These are phyloP conservation scores for Oryzias dopingdopingensis DNA, from an alignment of 2,797 vertebrate species.

Conservation along the genomic window DNA sequence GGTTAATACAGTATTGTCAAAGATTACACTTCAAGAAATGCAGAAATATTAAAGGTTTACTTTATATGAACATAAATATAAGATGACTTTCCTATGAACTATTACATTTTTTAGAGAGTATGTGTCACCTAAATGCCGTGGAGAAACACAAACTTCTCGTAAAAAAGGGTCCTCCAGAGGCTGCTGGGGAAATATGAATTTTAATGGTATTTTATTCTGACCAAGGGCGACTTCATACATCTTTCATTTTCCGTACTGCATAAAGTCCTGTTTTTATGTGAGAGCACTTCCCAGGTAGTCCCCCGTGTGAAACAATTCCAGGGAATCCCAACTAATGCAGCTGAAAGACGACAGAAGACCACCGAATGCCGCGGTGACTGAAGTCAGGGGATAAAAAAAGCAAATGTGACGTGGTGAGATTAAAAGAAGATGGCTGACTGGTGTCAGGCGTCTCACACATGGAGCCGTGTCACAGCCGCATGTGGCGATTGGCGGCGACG, in stretches of 20 bases:
- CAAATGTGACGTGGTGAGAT: conserved; percentile 45
- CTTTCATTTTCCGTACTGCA: conserved; percentile 57
- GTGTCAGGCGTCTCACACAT: conserved; percentile 38
- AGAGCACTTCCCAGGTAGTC: conserved; percentile 32
- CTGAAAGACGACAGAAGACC: conserved; percentile 39
- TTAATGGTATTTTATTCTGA: conserved; percentile 58
- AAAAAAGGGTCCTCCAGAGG: conserved; percentile 31
- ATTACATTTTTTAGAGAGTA: conserved; percentile 9
- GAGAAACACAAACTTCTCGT: conserved; percentile 34
- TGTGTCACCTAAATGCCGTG: conserved; percentile 17
- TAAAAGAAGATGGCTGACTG: conserved; percentile 48
- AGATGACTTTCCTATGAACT: conserved; percentile 17
- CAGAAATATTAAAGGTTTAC: neutral
- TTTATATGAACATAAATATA: neutral
- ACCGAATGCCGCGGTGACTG: neutral
- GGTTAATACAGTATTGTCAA: conserved; percentile 4
- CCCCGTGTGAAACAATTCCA: conserved; percentile 47
- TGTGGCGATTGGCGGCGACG: conserved; percentile 39
- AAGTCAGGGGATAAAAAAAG: conserved; percentile 21
- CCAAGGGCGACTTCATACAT: conserved; percentile 58
- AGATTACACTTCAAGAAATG: conserved; percentile 1
- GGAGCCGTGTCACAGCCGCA: conserved; percentile 53
- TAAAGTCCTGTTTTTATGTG: conserved; percentile 20
- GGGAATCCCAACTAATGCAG: conserved; percentile 58
- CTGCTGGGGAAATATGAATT: conserved; percentile 56